Evolutionary conservation across 2,113 vertebrate genomes (phyloP).

Genomic region (Kryptolebias marmoratus): DNA sequence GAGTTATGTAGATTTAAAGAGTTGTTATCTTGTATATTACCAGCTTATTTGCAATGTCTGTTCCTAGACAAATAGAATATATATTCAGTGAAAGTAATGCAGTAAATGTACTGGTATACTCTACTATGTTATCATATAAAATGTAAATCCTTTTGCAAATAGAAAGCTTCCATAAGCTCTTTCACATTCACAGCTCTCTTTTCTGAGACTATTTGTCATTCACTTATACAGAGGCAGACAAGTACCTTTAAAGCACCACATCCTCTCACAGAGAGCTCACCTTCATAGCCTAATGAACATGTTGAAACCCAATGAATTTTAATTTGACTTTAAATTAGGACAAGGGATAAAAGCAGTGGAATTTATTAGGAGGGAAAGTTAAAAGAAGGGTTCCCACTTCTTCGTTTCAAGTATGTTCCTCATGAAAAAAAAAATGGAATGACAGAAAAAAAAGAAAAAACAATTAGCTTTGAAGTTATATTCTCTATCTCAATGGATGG

Average conservation of each 20-base stretch:
- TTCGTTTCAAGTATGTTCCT: constrained; percentile 61
- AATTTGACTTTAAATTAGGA: constrained; percentile 76
- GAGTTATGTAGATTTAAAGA: no score
- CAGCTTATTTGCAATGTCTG: neutral
- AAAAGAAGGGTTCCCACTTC: constrained; percentile 59
- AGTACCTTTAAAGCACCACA: constrained; percentile 58
- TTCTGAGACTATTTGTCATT: constrained; percentile 56
- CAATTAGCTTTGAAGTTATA: constrained; percentile 73
- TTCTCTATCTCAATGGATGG: constrained; percentile 63
- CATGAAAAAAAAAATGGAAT: constrained; percentile 40
- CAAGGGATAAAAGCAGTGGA: constrained; percentile 54
- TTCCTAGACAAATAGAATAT: neutral
- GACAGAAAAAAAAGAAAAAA: constrained; percentile 56
- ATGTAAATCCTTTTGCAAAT: constrained; percentile 10
- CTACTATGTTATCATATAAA: neutral
- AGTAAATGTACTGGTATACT: neutral
- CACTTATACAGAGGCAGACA: constrained; percentile 45
- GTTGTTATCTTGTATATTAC: no score
- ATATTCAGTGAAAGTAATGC: neutral
- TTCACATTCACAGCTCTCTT: constrained; percentile 4
- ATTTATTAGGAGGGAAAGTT: constrained; percentile 74
- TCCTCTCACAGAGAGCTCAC: constrained; percentile 64
- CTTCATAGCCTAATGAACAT: constrained; percentile 76
- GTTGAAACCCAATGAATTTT: constrained; percentile 79
- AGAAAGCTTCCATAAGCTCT: neutral